These are phyloP conservation scores for Brachystomella parvula DNA, from an alignment of 1,140 invertebrate genomes.

Conservation along the genomic window DNA sequence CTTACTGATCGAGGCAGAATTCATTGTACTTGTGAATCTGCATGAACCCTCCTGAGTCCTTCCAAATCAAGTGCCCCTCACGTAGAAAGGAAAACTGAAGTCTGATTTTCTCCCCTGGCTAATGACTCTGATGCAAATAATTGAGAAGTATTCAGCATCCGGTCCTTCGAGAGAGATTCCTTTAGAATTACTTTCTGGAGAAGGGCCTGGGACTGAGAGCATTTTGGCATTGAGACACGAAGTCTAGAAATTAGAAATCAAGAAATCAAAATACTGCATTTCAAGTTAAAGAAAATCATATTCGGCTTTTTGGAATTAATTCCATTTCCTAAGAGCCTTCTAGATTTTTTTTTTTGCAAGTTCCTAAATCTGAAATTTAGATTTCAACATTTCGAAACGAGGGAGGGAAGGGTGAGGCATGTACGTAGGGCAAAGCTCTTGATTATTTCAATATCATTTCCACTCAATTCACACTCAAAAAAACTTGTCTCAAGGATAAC, in stretches of 20 bases:
- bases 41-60: conserved; percentile 20
- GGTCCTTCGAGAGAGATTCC: not conserved
- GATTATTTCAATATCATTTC: too few species aligned
- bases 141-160: conserved; percentile 1
- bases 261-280: too few species aligned
- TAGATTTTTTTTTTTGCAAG: too few species aligned
- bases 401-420: too few species aligned
- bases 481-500: too few species aligned
- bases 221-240: conserved; percentile 5
- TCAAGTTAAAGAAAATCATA: too few species aligned
- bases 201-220: not conserved
- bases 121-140: not conserved
- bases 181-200: not conserved
- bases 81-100: conserved; percentile 16
- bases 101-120: not conserved
- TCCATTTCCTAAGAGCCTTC: too few species aligned
- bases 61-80: conserved; percentile 29
- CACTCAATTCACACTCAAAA: too few species aligned
- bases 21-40: conserved; percentile 19
- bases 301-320: too few species aligned
- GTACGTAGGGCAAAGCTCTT: too few species aligned
- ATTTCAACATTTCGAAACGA: too few species aligned
- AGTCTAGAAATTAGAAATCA: not conserved
- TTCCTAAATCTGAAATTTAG: too few species aligned
- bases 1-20: conserved; percentile 36